A percentile compares a stretch with the other conserved stretches of the same genome.
These are phyloP conservation scores for Cenopis cana DNA, from an alignment of 2,888 invertebrate genomes.

Conservation along the genomic window DNA sequence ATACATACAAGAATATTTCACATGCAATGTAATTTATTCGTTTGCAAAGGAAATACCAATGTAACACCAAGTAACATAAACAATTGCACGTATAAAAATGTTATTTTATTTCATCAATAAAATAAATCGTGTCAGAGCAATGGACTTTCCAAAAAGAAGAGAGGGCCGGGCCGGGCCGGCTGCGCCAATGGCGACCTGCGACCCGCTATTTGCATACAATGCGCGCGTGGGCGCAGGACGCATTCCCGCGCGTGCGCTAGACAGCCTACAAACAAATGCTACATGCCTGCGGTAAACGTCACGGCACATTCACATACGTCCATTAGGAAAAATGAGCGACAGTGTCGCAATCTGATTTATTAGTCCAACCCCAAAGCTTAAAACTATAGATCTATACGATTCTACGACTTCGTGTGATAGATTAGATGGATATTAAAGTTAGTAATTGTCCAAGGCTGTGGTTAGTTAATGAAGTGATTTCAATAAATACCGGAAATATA, in stretches of 20 bases:
- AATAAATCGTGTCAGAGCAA: constrained; percentile 44
- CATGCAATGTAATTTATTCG: not conserved
- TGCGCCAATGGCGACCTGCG: constrained; percentile 77
- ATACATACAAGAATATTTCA: no score
- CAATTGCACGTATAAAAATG: constrained; percentile 29
- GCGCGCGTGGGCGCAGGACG: constrained; percentile 74
- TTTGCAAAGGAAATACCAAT: not conserved
- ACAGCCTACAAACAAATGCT: constrained; percentile 17
- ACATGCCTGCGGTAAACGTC: constrained; percentile 35
- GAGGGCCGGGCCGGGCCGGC: constrained; percentile 50
- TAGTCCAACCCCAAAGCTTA: not conserved
- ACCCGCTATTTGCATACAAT: constrained; percentile 84
- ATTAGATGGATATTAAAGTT: not conserved
- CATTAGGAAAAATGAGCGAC: constrained; percentile 1
- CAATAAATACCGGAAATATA: constrained; percentile 3
- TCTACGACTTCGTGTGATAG: not conserved
- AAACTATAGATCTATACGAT: not conserved
- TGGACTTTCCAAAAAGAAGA: constrained; percentile 48
- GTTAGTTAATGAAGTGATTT: constrained; percentile 13
- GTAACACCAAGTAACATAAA: constrained; percentile 11
- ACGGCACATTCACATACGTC: constrained; percentile 13
- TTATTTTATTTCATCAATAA: constrained; percentile 38
- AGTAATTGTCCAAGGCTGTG: constrained; percentile 7
- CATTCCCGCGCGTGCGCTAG: constrained; percentile 62
- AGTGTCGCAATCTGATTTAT: not conserved